Evolutionary conservation across 2,113 vertebrate genomes (phyloP).

Genomic region (Hirundichthys speculiger): DNA sequence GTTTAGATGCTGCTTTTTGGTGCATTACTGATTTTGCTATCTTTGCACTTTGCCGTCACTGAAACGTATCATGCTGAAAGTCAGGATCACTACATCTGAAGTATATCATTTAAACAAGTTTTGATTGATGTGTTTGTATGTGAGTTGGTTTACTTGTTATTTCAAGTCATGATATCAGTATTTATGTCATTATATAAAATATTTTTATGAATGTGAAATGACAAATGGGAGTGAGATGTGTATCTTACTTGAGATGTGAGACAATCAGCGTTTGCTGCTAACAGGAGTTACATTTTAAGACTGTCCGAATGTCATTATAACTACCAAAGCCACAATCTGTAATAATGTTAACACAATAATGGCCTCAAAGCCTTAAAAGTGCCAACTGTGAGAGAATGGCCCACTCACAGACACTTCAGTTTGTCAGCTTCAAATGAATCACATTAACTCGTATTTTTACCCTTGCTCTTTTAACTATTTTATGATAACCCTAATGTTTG

Average conservation of each 20-base stretch:
- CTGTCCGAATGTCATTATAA: slow-evolving; percentile 55
- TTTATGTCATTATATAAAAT: slow-evolving; percentile 70
- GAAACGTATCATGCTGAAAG: slow-evolving; percentile 58
- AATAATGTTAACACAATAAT: slow-evolving; percentile 32
- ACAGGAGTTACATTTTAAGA: slow-evolving; percentile 38
- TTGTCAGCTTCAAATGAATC: not conserved
- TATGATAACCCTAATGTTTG: slow-evolving; percentile 28
- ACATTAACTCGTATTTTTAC: slow-evolving; percentile 13
- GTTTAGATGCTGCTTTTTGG: slow-evolving; percentile 67
- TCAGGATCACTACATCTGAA: slow-evolving; percentile 54
- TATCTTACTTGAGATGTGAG: slow-evolving; percentile 54
- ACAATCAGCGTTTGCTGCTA: slow-evolving; percentile 69
- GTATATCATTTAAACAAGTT: slow-evolving; percentile 56
- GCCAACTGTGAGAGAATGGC: slow-evolving; percentile 9
- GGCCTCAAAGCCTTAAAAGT: slow-evolving; percentile 49
- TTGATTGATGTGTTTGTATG: slow-evolving; percentile 71
- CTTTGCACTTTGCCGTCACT: slow-evolving; percentile 71
- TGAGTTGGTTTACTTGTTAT: slow-evolving; percentile 63
- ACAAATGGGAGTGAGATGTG: slow-evolving; percentile 45
- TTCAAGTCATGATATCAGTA: slow-evolving; percentile 61
- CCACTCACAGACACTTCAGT: slow-evolving; percentile 7
- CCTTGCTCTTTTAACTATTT: not conserved
- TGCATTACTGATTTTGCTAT: slow-evolving; percentile 66
- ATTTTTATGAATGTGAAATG: slow-evolving; percentile 70
- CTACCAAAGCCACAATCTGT: slow-evolving; percentile 70